A percentile compares a stretch with the other conserved stretches of the same genome.
These are phyloP conservation scores for Echinometra lucunter DNA, from an alignment of 53 echinoderm and acorn worm species.

Conservation along the genomic window DNA sequence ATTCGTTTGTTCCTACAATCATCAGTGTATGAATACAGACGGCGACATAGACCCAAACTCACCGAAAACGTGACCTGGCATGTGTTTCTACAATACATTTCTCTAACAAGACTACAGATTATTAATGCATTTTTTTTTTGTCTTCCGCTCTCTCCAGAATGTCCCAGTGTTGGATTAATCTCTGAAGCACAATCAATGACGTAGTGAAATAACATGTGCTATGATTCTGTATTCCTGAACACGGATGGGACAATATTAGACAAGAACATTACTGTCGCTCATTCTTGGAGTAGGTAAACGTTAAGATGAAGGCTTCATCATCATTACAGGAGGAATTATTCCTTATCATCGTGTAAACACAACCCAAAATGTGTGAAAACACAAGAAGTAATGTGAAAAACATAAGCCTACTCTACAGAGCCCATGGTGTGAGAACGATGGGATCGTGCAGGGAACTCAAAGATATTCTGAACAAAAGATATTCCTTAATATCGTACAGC, in stretches of 20 bases:
- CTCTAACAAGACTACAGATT: not conserved
- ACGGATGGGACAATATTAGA: conserved; percentile 10
- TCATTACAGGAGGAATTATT: too few species aligned
- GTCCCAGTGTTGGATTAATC: not conserved
- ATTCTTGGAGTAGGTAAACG: not conserved
- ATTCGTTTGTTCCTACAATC: not conserved
- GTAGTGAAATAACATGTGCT: not conserved
- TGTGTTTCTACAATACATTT: not conserved
- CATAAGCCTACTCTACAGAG: not conserved
- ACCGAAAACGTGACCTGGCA: not conserved
- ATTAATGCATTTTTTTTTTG: not conserved
- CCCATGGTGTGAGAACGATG: not conserved
- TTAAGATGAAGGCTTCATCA: not conserved
- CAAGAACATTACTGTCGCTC: not conserved
- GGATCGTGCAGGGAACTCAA: not conserved
- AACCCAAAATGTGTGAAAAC: too few species aligned
- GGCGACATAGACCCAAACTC: conserved; percentile 5
- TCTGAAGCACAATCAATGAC: not conserved
- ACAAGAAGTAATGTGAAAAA: too few species aligned
- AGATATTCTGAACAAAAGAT: not conserved
- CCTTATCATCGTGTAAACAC: too few species aligned
- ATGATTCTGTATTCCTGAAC: not conserved
- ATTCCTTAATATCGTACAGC: not conserved
- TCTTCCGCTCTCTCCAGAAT: not conserved
- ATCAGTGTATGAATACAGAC: conserved; percentile 6